Conservation (phyloP, 2,888 invertebrate genomes). For the Selenia dentaria region DNA sequence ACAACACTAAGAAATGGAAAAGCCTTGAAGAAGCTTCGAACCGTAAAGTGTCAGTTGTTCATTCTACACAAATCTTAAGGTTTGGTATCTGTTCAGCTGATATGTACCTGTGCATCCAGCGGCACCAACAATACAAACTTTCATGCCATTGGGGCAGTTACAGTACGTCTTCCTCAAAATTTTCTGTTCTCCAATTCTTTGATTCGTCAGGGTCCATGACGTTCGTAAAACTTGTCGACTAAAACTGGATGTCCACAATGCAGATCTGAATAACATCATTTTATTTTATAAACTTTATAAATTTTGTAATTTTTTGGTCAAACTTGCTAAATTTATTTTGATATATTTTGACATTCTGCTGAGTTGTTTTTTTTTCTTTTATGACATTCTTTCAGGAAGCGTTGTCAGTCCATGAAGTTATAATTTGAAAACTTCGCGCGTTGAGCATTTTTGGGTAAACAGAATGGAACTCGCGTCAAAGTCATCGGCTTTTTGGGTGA, state of each 20-base stretch:
- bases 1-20: too few relatives aligned
- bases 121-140: slow-evolving; percentile 83
- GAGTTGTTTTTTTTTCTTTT: neutral
- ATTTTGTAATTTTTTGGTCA: slow-evolving; percentile 16
- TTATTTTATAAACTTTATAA: slow-evolving; percentile 25
- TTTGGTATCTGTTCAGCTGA: too few relatives aligned
- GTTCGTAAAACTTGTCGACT: slow-evolving; percentile 21
- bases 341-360: neutral
- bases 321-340: neutral
- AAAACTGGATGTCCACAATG: slow-evolving; percentile 21
- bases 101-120: slow-evolving; percentile 77
- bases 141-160: slow-evolving; percentile 71
- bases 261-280: slow-evolving; percentile 30
- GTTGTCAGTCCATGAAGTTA: too few relatives aligned
- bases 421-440: too few relatives aligned
- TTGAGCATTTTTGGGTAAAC: too few relatives aligned
- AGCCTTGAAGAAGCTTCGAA: too few relatives aligned
- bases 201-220: slow-evolving; percentile 12
- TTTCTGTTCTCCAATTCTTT: neutral
- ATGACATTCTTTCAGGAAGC: neutral
- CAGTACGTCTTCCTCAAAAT: slow-evolving; percentile 39
- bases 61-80: too few relatives aligned
- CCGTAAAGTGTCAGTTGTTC: too few relatives aligned
- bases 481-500: too few relatives aligned
- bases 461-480: too few relatives aligned